phyloP scores from a whole-genome alignment of 2,888 invertebrate genomes.

The Cremastobaeus sp. region DNA sequence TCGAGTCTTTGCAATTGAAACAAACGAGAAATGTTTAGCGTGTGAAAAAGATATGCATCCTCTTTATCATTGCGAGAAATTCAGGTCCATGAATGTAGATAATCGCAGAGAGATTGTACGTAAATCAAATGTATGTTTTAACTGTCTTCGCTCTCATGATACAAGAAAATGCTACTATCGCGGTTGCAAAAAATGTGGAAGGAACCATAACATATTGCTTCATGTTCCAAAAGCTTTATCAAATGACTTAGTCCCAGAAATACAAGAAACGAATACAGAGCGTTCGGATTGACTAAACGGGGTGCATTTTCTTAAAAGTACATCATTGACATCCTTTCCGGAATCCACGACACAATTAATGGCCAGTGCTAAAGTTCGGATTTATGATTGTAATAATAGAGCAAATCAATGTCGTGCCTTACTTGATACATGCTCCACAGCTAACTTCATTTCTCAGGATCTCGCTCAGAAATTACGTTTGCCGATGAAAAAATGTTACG shows the following conservation, averaged over 20 bases:
- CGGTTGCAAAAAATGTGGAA: background rate
- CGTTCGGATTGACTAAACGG: too few relatives aligned
- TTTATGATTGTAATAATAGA: too few relatives aligned
- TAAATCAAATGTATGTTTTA: background rate
- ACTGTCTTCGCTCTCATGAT: background rate
- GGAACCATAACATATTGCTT: slow-evolving; percentile 6
- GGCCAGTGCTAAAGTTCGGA: too few relatives aligned
- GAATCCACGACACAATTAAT: too few relatives aligned
- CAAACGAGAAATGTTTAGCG: too few relatives aligned
- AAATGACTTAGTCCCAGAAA: too few relatives aligned
- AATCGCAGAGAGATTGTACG: background rate
- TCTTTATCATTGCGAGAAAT: background rate
- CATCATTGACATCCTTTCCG: too few relatives aligned
- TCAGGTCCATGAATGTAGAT: background rate
- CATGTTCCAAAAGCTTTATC: too few relatives aligned
- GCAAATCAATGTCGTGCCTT: too few relatives aligned
- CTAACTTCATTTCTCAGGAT: background rate
- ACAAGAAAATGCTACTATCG: background rate
- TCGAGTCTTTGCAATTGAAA: too few relatives aligned
- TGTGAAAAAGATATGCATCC: background rate
- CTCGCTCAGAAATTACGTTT: background rate
- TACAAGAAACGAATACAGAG: too few relatives aligned
- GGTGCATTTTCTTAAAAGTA: too few relatives aligned
- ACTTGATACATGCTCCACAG: background rate
- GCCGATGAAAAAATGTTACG: background rate